Conservation (phyloP, 1,140 invertebrate genomes). For the Cephus cinctus region DNA sequence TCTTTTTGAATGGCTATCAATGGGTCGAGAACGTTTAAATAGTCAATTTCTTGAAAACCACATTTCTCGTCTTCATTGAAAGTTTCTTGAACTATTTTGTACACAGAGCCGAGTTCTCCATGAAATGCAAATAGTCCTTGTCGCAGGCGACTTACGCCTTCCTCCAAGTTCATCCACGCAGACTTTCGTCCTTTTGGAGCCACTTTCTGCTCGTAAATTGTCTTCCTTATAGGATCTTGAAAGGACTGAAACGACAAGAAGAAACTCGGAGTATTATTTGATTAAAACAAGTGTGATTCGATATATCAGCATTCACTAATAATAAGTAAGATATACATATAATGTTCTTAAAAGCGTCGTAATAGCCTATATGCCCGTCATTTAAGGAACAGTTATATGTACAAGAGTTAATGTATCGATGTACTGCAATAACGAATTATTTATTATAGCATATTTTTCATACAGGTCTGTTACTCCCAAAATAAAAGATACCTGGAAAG, state of each 20-base stretch:
- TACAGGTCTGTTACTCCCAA: no score
- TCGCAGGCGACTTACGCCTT: conserved; percentile 59
- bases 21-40: conserved; percentile 61
- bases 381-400: no score
- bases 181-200: conserved; percentile 55
- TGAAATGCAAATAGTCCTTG: conserved; percentile 67
- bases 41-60: conserved; percentile 63
- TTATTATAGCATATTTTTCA: no score
- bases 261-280: no score
- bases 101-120: conserved; percentile 61
- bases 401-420: no score
- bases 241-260: conserved; percentile 52
- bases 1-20: conserved; percentile 60
- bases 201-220: conserved; percentile 63
- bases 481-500: no score
- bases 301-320: no score
- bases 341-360: no score
- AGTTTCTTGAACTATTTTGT: conserved; percentile 64
- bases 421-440: no score
- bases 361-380: no score
- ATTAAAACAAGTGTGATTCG: no score
- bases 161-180: conserved; percentile 58
- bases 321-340: no score
- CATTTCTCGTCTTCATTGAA: conserved; percentile 69
- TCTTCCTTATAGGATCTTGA: conserved; percentile 60